Base-by-base conservation (phyloP, 2,797 vertebrate species). In the Psittacula echo region DNA sequence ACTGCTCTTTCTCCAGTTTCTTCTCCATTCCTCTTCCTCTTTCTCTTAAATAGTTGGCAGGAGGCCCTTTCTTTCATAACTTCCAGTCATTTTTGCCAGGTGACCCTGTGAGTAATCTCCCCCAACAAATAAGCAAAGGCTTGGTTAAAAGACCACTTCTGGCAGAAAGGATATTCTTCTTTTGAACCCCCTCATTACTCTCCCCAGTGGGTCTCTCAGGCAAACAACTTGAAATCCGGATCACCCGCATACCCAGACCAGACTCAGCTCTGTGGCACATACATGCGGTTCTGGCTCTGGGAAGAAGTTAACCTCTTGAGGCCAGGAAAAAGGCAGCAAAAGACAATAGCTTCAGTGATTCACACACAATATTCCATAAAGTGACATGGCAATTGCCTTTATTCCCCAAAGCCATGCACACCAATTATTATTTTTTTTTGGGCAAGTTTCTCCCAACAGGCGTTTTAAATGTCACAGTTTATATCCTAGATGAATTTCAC, bases 51-150 rank as follows among this genome's bases (percentile, higher is more conserved):
- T 48, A 94, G 45, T 84, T 97, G 94, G 94, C 96, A 93, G 87
- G 45, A 92, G 50, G 82, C 95, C 85, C 62, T 89, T 96, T 88
- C 94, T 95, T 97, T 97, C 96, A 89, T 94, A 96, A 96, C 93
- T 94, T 92, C 87, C 85, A 95, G 94, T 85, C 91, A 87, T 87
- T 96, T 97, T 94, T 97, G 94, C 94, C 94, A 97, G 96, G 94
- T 96, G 95, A 96, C 87, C 87, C 70, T 42, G 85, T 89, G 92
- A 95, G 81, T 86, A 96, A 95, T 91, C 87, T 94, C 87, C 92
- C 90, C 94, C 87, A 96, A 85, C 85, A 94, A 96, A 93, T 80
- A 92, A 83, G 87, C 32, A 58, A 87, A 90, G 67, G 71, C 67
- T 68, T 45, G 70, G 44, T 94, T 87, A 85, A 90, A 90, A 0